Evolutionary conservation across 1,140 invertebrate genomes (phyloP), one percentile per base, ranked within the genome.

Genomic region (Melipona quadrifasciata): DNA sequence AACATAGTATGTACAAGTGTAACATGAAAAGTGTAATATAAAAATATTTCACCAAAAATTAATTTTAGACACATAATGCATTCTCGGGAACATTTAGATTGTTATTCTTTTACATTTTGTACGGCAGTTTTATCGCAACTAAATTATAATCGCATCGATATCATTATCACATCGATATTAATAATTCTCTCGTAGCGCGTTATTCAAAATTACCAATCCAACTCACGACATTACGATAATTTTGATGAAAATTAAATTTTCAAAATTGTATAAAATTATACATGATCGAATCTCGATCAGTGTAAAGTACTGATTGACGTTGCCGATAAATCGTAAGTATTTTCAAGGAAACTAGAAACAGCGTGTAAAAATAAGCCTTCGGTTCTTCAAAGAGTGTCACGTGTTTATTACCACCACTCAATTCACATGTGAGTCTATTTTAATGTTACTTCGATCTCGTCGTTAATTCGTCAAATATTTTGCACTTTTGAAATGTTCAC

Each of bases 371-470:
- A 73, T 51, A 19, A 73, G 51, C 51, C n/a, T 67, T 47, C 19
- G 39, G 2, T 14, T 61, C n/a, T 58, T 31, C 8, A 19, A 24
- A n/a, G 61, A 73, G 16, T 31, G 58, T 84, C 83, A 84, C 83
- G 77, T 84, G 83, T 84, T 80, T 57, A 21, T 21, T 78, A 75
- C 61, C 64, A 68, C 34, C 31, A 55, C 55, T 57, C 83, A 80
- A 34, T 80, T 73, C 70, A 34, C 70, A 67, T 27, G 57, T 51
- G 77, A 81, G 77, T 24, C 34, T 87, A 73, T 81, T 81, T 67
- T 61, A 80, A 64, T 73, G 27, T 57, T n/a, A 47, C 27, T 73
- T 78, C n/a, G 61, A 71, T 75, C 61, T 78, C 74, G 27, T 65
- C 65, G 11, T 5, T 80, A 81, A 76, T 85, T 77, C 14, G 31